Base-by-base conservation (phyloP, 2,888 invertebrate species). In the Agrotis puta region DNA sequence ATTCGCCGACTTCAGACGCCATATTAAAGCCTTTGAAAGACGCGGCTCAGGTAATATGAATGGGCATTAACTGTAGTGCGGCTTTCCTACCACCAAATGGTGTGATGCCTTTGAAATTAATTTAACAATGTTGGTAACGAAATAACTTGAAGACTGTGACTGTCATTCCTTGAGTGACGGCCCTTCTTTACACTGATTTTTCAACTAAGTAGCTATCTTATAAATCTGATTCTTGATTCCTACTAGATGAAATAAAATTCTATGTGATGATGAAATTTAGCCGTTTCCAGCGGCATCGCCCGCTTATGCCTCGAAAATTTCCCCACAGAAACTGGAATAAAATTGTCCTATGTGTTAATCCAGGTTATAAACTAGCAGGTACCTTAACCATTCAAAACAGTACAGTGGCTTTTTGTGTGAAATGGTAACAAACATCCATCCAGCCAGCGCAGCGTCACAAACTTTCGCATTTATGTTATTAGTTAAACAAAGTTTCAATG, bases 21-120 rank as follows among this genome's bases (percentile, higher is more conserved):
- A 77, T 85, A 77, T 79, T 75, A 72, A 83, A 85, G 74, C 72
- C 70, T 78, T 74, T 74, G 67, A 77, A 81, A 79, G 64, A 76
- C 70, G 63, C 51, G 67, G 62, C 74, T 77, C 65, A 66, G 79
- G 71, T 79, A 77, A 72, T 81, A 75, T 77, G 77, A 81, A 81
- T 79, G 62, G 54, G 74, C 75, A 79, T 81, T 83, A 79, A 80
- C 74, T 83, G 67, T 71, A 83, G 81, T 74, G 70, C 33, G 63
- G 74, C 71, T 81, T 79, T 78, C 66, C 57, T 64, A 45, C 57
- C 56, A 64, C 69, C 58, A 70, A 83, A 83, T 72, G 70, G 76
- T 69, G 51, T 74, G 64, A 68, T 58, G 64, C 65, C 64, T 75
- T 84, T 71, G 70, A 77, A 71, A 63, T 70, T 58, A 61, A 33